Evolutionary conservation across 2,797 vertebrate species (phyloP).

Genomic region (Sarcoramphus papa): DNA sequence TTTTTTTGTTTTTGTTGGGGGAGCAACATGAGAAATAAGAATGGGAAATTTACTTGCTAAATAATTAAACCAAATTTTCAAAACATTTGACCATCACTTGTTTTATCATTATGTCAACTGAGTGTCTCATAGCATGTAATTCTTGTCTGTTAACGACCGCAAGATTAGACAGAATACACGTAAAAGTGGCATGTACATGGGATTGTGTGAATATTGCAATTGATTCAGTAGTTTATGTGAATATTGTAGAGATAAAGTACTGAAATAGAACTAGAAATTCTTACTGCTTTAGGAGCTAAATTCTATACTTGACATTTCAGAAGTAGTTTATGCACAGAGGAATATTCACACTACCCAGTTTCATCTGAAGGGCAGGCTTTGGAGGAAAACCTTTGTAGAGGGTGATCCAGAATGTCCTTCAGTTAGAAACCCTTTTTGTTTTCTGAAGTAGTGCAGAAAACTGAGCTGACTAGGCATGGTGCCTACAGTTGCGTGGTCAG

Average conservation of each 20-base stretch:
- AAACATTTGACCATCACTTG: background rate
- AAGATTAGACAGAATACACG: background rate
- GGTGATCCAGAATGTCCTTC: background rate
- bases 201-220: background rate
- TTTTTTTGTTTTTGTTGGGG: too few species aligned
- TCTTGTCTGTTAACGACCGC: background rate
- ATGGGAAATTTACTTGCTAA: background rate
- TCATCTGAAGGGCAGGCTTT: background rate
- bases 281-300: background rate
- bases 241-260: background rate
- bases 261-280: background rate
- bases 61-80: background rate
- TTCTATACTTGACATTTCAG: background rate
- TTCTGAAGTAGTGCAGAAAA: background rate
- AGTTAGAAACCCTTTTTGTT: background rate
- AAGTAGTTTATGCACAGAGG: background rate
- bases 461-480: background rate
- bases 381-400: background rate
- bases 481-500: background rate
- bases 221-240: background rate
- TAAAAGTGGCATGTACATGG: background rate
- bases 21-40: background rate
- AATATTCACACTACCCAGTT: background rate
- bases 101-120: background rate
- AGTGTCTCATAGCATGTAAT: background rate